Percentiles rank a stretch among this genome's conserved stretches.
These are phyloP conservation scores for Lepilemur septentrionalis DNA, from an alignment of 2,797 vertebrate species.

Conservation along the genomic window DNA sequence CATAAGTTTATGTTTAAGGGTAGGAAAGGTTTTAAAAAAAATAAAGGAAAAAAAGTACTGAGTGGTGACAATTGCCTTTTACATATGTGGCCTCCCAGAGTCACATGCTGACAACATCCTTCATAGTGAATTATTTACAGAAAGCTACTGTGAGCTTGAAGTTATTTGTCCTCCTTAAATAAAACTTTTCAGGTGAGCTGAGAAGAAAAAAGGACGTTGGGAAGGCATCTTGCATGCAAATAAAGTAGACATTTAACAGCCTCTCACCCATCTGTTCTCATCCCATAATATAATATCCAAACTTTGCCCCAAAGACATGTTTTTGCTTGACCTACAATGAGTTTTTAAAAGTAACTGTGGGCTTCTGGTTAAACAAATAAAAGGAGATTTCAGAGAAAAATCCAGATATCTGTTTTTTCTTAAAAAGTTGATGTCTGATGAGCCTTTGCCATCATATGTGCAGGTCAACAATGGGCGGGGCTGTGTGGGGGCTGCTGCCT, in stretches of 20 bases:
- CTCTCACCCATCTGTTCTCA: not conserved
- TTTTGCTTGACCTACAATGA: not conserved
- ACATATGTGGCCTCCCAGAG: not conserved
- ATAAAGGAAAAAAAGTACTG: not conserved
- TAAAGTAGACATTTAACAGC: not conserved
- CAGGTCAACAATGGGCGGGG: no score
- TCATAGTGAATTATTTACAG: not conserved
- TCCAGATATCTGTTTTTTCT: not conserved
- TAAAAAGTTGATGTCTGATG: not conserved
- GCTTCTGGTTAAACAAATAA: not conserved
- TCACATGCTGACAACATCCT: not conserved
- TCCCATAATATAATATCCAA: not conserved
- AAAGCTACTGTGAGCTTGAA: conserved; percentile 29
- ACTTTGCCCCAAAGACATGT: not conserved
- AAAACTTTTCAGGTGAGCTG: not conserved
- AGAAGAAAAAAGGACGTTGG: not conserved
- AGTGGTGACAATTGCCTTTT: not conserved
- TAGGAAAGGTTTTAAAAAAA: not conserved
- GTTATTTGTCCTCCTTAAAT: conserved; percentile 59
- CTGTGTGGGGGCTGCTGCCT: not conserved
- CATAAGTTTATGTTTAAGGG: not conserved
- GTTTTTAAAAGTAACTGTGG: not conserved
- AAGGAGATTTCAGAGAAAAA: not conserved
- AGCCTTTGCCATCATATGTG: not conserved
- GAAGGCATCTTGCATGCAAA: conserved; percentile 10